phyloP scores from a whole-genome alignment of 2,797 vertebrate genomes.

The Peromyscus eremicus region DNA sequence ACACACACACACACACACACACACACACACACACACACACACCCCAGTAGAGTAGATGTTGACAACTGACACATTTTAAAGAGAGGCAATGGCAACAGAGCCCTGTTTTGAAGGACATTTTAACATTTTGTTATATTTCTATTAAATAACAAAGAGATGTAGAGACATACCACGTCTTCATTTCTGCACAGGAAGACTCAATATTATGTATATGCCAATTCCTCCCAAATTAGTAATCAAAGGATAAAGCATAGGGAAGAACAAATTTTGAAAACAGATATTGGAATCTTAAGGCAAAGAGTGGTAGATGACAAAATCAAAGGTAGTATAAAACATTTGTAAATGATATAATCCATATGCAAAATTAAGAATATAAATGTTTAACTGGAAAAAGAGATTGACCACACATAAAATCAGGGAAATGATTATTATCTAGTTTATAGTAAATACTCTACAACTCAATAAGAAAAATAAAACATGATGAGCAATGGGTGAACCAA shows the following conservation, averaged over 20 bases:
- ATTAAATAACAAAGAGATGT: background rate
- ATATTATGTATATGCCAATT: background rate
- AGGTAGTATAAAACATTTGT: background rate
- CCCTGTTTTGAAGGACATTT: background rate
- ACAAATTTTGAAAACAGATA: background rate
- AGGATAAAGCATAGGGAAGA: conserved; percentile 47
- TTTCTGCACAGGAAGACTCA: background rate
- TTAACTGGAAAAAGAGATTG: background rate
- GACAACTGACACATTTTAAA: conserved; percentile 13
- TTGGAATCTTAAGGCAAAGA: background rate
- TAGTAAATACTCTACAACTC: background rate
- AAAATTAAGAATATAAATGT: conserved; percentile 31
- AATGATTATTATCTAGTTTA: background rate
- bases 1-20: background rate
- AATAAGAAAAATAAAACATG: background rate
- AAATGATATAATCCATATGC: background rate
- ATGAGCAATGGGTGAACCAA: background rate
- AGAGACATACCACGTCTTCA: background rate
- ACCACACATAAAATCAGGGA: background rate
- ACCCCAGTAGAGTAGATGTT: background rate
- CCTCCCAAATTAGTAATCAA: conserved; percentile 18
- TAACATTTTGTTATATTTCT: background rate
- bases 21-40: background rate
- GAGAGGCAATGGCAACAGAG: background rate
- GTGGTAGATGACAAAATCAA: conserved; percentile 8